phyloP scores from a whole-genome alignment of 35 echinoderm and acorn worm genomes.

The Ophioderma brevispina region DNA sequence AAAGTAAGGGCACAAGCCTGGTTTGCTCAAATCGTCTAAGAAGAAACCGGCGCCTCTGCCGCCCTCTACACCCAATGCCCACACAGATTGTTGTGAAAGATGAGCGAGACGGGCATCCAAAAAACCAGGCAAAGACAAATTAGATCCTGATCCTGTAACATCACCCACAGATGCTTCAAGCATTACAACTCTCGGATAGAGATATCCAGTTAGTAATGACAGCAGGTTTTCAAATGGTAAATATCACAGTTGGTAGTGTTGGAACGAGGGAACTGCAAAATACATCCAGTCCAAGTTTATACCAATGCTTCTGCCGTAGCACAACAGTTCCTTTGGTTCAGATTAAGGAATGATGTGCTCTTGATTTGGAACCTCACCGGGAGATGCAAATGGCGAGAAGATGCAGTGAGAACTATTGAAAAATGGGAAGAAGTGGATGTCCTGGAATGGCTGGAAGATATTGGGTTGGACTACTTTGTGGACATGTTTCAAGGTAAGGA shows the following conservation, averaged over 20 bases:
- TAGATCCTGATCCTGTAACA: too few species aligned
- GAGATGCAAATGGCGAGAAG: background rate
- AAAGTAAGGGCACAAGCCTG: background rate
- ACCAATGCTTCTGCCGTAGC: too few species aligned
- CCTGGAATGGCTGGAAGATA: constrained; percentile 44
- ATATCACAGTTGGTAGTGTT: too few species aligned
- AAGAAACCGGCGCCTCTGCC: background rate
- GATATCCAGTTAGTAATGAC: too few species aligned
- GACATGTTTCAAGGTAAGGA: constrained; percentile 60
- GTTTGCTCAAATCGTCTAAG: background rate
- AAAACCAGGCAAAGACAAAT: too few species aligned
- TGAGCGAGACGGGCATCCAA: background rate
- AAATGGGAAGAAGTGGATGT: constrained; percentile 49
- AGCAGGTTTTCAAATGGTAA: too few species aligned
- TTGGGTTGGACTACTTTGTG: constrained; percentile 57
- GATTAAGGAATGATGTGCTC: background rate
- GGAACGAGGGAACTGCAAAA: too few species aligned
- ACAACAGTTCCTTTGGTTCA: background rate
- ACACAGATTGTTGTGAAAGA: background rate
- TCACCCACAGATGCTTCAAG: too few species aligned
- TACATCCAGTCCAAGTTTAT: too few species aligned
- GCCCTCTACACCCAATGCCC: too few species aligned
- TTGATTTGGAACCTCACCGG: background rate
- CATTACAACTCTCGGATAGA: too few species aligned
- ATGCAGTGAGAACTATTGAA: background rate